Evolutionary conservation across 1,140 invertebrate species (phyloP), one percentile per base, ranked within the genome.

Genomic region (Microplitis demolitor): DNA sequence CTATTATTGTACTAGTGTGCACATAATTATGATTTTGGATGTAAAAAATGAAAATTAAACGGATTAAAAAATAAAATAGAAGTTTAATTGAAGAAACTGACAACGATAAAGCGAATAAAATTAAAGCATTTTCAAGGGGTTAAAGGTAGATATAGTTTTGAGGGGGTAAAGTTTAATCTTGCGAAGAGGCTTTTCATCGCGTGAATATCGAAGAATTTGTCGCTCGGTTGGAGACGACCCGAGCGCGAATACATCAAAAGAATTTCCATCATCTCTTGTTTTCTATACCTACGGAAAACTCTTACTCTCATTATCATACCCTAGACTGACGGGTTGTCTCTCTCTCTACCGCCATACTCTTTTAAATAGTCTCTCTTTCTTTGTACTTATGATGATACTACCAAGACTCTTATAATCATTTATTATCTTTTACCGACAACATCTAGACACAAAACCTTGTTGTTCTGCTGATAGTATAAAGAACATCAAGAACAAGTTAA

Each of bases 151-250:
- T 39, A 37, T 51, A 35, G n/a, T 51, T 31, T 51, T 31, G 34
- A 66, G 35, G 53, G 56, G 37, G 58, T 72, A 58, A 78, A 72
- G 74, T 72, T 79, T 78, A 77, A 69, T 73, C 75, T 76, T 69
- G 66, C 54, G 62, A 76, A 78, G 79, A 78, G 78, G 80, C 86
- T 87, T 86, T 87, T 87, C 86, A 87, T 87, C 83, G 82, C 79
- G 77, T 73, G 80, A 84, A 86, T 86, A 87, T 87, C 81, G 85
- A 83, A 86, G 85, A 87, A 85, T 87, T 86, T 85, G 85, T 86
- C 85, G 85, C 85, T 85, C 81, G 78, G 81, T 80, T 86, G 77
- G 76, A 77, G 76, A 78, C 80, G 74, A 79, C 72, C 79, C 78
- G 74, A 82, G 79, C 78, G 78, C 78, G 81, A 82, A 78, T 75